phyloP scores from a whole-genome alignment of 2,888 invertebrate genomes.

The Clostera curtula region DNA sequence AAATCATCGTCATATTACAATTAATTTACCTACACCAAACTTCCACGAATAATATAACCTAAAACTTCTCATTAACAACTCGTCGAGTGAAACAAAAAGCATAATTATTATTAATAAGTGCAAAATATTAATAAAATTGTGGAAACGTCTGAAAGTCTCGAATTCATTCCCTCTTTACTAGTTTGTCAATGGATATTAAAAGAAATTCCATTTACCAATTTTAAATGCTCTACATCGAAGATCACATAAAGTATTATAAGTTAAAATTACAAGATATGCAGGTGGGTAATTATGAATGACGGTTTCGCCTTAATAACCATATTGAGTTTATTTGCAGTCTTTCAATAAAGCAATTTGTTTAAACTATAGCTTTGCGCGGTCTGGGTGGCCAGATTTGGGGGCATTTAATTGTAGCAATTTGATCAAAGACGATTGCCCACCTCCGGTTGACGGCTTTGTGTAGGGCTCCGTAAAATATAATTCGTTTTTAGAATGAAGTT shows the following conservation, averaged over 20 bases:
- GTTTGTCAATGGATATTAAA: too few species aligned
- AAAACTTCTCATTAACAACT: too few species aligned
- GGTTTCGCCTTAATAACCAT: conserved; percentile 24
- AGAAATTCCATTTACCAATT: too few species aligned
- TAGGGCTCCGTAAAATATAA: background rate
- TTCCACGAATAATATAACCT: too few species aligned
- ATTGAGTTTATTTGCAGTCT: conserved; percentile 17
- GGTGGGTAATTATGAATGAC: conserved; percentile 18
- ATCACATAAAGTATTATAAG: background rate
- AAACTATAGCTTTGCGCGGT: conserved; percentile 27
- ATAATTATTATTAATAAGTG: too few species aligned
- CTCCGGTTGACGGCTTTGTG: conserved; percentile 27
- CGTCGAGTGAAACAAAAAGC: too few species aligned
- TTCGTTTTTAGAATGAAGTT: too few species aligned
- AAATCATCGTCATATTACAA: too few species aligned
- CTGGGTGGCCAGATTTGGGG: conserved; percentile 40
- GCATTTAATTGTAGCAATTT: conserved; percentile 50
- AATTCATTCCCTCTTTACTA: too few species aligned
- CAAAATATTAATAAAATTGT: too few species aligned
- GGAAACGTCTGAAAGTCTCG: too few species aligned
- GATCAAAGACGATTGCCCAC: conserved; percentile 33
- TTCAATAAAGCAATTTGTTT: conserved; percentile 29
- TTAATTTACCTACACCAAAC: too few species aligned
- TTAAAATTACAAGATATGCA: conserved; percentile 14
- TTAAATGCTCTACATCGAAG: background rate